Percentiles rank a stretch among this genome's conserved stretches.
These are phyloP conservation scores for Harpalus rubripes DNA, from an alignment of 2,888 invertebrate genomes.

Conservation along the genomic window DNA sequence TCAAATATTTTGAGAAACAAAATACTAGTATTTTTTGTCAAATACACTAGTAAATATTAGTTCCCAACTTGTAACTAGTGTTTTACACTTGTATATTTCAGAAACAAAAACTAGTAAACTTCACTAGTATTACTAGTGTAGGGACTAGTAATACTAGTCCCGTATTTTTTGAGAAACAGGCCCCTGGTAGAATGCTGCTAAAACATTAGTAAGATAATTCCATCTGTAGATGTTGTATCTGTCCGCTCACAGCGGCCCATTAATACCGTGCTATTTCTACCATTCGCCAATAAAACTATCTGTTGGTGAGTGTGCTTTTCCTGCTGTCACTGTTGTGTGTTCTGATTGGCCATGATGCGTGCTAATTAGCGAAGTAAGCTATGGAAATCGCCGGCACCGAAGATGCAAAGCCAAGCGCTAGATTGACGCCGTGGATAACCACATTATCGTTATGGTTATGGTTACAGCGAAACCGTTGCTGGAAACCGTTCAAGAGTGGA, in stretches of 20 bases:
- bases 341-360: not conserved
- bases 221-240: too few species aligned
- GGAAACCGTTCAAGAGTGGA: slow-evolving; percentile 6
- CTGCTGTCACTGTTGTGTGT: not conserved
- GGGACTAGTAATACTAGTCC: too few species aligned
- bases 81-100: too few species aligned
- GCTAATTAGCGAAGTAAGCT: not conserved
- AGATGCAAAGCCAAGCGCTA: slow-evolving; percentile 12
- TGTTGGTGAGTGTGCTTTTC: not conserved
- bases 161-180: too few species aligned
- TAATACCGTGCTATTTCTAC: not conserved
- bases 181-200: too few species aligned
- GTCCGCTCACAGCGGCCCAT: not conserved
- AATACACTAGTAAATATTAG: too few species aligned
- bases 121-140: too few species aligned
- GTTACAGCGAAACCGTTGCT: slow-evolving; percentile 22
- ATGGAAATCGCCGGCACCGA: slow-evolving; percentile 4
- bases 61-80: too few species aligned
- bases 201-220: too few species aligned
- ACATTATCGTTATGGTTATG: slow-evolving; percentile 26
- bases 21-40: too few species aligned
- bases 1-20: too few species aligned
- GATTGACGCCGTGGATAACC: slow-evolving; percentile 54
- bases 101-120: too few species aligned
- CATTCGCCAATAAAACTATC: not conserved